Evolutionary conservation across 2,888 invertebrate species (phyloP), one percentile per base, ranked within the genome.

Genomic region (Microplitis manilae): DNA sequence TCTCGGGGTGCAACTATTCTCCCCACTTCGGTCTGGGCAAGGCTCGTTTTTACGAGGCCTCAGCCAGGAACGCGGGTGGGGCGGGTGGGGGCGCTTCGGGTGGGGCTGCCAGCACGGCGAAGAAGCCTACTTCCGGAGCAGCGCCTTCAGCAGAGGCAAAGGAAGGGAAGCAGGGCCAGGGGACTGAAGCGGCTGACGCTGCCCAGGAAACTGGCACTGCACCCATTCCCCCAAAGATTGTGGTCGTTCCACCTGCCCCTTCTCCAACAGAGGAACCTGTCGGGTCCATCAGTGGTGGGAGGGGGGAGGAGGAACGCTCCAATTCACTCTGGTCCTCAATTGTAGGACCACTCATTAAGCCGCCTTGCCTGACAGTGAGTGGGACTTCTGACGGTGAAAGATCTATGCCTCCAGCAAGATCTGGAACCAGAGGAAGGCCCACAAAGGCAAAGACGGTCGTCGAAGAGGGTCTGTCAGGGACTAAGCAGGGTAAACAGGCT

Each of bases 1-100:
- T 78, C 38, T 68, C 39, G 64, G 73, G 5, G 40, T 2, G 6
- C 5, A 20, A 41, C 1, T 9, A 59, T 4, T 60, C 71, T 4
- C 79, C 70, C 1, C 70, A 77, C 38, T 79, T 40, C 8, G 77
- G 75, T 0, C 20, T 73, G n/a, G 67, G 68, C 0, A 30, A 73
- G 60, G 77, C 77, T 1, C 75, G 61, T 39, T 78, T 78, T 17
- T 30, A 61, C 9, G 75, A 75, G 50, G 50, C 13, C 8, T 13
- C 8, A 1, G 0, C 9, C 5, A 13, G 1, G 13, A 2, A 2
- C 5, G 9, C 13, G 2, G 50, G 13, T 8, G 9, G 50, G 50
- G 1, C 13, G 2, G 5, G 9, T 50, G 50, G 9, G 50, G 7
- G 9, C 0, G 9, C 2, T 8, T 50, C 50, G 13, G 9, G 50